Base-by-base conservation (phyloP, 2,888 invertebrate genomes). In the Rhagonycha lutea region DNA sequence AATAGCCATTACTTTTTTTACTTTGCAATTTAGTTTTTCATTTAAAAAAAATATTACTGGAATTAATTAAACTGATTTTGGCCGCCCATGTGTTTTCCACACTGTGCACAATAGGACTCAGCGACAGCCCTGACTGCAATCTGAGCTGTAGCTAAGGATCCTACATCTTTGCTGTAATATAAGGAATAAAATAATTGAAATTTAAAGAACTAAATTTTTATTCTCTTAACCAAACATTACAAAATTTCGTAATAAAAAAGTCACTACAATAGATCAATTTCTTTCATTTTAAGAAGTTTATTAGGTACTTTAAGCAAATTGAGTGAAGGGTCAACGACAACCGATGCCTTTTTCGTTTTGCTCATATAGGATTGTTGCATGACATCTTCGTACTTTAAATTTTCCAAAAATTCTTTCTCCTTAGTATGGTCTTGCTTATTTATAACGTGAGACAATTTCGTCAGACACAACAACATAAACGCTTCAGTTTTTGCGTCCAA, bases 221-320 rank as follows among this genome's bases (percentile, higher is more conserved):
- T 47, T 47, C 47, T 32, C 12, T 32, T n/a, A n/a, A 32, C 12
- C 4, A 32, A 32, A 32, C 4, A 32, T 32, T 32, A 32, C n/a
- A 32, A 12, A 32, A 28, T 18, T 1, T 18, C 18, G 18, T 18
- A 18, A 18, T 2, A 18, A 18, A n/a, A 18, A 18, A 18, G 18
- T 18, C 18, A 18, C 18, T 18, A 7, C 0, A 28, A 28, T 23
- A 1, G 11, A n/a, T 63, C n/a, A 63, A 12, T 67, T 65, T 26
- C 26, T 28, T 10, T 67, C 28, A 72, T 60, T 60, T 67, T 67
- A 10, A 72, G 67, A 8, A 72, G 26, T 10, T 67, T 61, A 26
- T 26, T 14, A 23, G 72, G 72, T 28, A 72, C 23, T 68, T 72
- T 72, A 60, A 72, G 24, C 26, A 60, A 18, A 72, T 72, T 72